These are phyloP conservation scores for Lagenorhynchus albirostris DNA, from an alignment of 2,113 vertebrate species.

Conservation along the genomic window DNA sequence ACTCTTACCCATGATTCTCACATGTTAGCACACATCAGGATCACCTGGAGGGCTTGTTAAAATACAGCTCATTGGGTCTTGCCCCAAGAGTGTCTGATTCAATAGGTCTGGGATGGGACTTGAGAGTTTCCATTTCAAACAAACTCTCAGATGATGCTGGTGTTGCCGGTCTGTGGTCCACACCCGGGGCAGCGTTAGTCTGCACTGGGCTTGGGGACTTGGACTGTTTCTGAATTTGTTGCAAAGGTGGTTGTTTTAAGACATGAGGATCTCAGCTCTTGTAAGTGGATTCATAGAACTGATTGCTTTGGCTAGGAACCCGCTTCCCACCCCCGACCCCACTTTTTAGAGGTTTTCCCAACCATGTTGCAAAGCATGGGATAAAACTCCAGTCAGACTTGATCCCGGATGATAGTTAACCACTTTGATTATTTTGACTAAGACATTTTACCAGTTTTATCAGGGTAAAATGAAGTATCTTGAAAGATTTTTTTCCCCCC, in stretches of 20 bases:
- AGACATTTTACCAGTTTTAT: not conserved
- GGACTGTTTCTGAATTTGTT: not conserved
- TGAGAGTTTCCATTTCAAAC: not conserved
- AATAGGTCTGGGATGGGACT: not conserved
- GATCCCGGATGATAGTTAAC: not conserved
- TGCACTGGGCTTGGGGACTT: not conserved
- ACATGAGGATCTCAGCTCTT: not conserved
- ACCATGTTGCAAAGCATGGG: not conserved
- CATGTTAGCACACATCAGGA: not conserved
- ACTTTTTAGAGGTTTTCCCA: not conserved
- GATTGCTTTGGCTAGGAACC: not conserved
- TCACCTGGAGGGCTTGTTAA: not conserved
- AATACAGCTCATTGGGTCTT: not conserved
- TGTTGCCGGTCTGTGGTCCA: not conserved
- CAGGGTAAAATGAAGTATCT: not conserved
- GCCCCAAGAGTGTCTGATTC: not conserved
- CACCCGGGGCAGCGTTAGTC: not conserved
- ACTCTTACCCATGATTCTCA: not conserved
- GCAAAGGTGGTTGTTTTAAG: not conserved
- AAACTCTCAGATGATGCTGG: not conserved
- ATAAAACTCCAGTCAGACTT: not conserved
- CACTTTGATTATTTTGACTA: constrained; percentile 14
- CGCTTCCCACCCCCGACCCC: no score
- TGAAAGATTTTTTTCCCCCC: not conserved
- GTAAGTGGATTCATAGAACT: not conserved